phyloP scores from a whole-genome alignment of 1,140 invertebrate genomes.

The Cheumatopsyche charites region DNA sequence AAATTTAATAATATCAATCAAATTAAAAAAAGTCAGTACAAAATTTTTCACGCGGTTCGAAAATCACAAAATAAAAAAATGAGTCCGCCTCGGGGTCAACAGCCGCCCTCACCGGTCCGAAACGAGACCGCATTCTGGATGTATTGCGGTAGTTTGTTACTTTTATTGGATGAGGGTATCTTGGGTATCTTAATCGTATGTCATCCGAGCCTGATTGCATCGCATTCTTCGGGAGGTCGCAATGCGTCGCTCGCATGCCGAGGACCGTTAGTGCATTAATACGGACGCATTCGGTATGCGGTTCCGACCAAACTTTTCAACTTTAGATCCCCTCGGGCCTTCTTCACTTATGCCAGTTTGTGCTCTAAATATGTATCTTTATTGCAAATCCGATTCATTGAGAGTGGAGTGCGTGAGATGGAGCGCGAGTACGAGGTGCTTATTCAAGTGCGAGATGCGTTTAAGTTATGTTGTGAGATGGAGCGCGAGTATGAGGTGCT shows the following conservation, averaged over 20 bases:
- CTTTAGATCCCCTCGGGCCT: neutral
- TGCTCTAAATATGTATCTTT: neutral
- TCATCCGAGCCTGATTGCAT: neutral
- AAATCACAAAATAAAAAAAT: no score
- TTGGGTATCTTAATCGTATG: slow-evolving; percentile 6
- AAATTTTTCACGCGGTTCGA: no score
- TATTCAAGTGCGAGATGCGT: no score
- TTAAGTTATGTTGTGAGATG: no score
- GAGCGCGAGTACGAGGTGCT: neutral
- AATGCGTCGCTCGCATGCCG: neutral
- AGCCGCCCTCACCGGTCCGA: no score
- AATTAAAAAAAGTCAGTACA: no score
- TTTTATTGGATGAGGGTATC: neutral
- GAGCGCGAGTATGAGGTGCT: no score
- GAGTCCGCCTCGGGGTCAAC: no score
- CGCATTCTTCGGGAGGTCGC: no score
- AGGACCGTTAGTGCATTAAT: slow-evolving; percentile 13
- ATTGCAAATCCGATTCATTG: neutral
- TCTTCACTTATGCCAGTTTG: neutral
- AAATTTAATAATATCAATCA: no score
- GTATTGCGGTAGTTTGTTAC: no score
- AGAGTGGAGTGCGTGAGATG: neutral
- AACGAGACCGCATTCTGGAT: no score
- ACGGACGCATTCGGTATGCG: neutral
- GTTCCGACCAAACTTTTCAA: neutral